These are phyloP conservation scores for Helicoverpa zea DNA, from an alignment of 1,140 invertebrate species.

Conservation along the genomic window DNA sequence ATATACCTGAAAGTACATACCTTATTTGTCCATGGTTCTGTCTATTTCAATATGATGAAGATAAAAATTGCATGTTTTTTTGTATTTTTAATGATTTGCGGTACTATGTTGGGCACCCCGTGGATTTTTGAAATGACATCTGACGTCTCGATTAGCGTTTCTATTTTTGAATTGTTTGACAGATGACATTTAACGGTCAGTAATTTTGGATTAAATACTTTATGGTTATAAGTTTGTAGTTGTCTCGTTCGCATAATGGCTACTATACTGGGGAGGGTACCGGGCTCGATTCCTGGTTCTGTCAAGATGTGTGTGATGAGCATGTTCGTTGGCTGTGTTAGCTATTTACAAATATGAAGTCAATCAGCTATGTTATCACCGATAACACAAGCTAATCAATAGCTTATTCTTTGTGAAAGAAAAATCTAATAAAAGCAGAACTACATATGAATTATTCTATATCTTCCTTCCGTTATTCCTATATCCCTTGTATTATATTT, in stretches of 20 bases:
- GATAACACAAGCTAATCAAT: no score
- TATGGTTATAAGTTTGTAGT: background rate
- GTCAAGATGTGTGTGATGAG: no score
- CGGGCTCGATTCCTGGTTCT: no score
- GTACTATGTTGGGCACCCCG: background rate
- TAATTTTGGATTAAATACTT: background rate
- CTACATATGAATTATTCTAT: no score
- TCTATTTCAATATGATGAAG: slow-evolving; percentile 45
- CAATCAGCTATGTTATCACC: no score
- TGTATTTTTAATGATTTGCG: slow-evolving; percentile 20
- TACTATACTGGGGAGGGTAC: no score
- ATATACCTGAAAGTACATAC: slow-evolving; percentile 76
- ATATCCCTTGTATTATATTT: background rate
- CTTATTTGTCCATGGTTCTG: slow-evolving; percentile 63
- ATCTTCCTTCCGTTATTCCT: no score
- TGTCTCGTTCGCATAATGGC: no score
- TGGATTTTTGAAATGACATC: background rate
- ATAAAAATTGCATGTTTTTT: slow-evolving; percentile 14
- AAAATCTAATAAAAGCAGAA: no score
- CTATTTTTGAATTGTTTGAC: slow-evolving; percentile 46
- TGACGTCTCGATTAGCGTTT: slow-evolving; percentile 40
- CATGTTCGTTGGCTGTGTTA: no score
- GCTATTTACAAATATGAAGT: no score
- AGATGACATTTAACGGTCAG: background rate
- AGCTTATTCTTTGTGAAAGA: no score